Evolutionary conservation across 1,140 invertebrate species (phyloP), one percentile per base, ranked within the genome.

Genomic region (Diabrotica undecimpunctata): DNA sequence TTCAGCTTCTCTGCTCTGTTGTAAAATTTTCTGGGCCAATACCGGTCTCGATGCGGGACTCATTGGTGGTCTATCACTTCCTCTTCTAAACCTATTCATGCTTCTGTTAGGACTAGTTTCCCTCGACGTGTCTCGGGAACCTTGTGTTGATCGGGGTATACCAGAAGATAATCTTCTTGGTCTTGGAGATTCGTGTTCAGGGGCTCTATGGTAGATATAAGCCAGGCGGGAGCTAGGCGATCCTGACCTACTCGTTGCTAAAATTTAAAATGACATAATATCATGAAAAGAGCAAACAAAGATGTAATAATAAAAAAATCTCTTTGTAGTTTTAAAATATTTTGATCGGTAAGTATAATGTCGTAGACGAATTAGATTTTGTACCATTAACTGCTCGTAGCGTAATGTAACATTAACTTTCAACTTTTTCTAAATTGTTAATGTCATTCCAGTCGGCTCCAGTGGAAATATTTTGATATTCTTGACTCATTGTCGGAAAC

Each of bases 1-100:
- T 80, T 97, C 95, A 0, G 94, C 92, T 79, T 96, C 94, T n/a
- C 90, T 82, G 53, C 90, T 93, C 72, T 94, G 93, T 66, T 93
- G 89, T 46, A 97, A 79, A 67, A 96, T 89, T 60, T 91, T 87
- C 66, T 95, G 89, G 0, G 92, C 88, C 79, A 91, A 86, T 0
- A 90, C 85, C 41, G 84, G 88, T 75, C 82, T 83, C 64, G 75
- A 82, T 52, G 76, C 76, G 13, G 74, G 83, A 79, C 77, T 84
- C 68, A 64, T 76, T 70, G 80, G 79, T 25, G 83, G 83, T 50
- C 80, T 83, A 46, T 86, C 85, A 5, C 75, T 77, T 35, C 73
- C 81, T 72, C 73, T 80, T 70, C 83, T 80, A 56, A 74, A 73
- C 56, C 77, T 65, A 55, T 70, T 63, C 37, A 73, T 54, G 61